Evolutionary conservation across 2,113 vertebrate species (phyloP), one percentile per base, ranked within the genome.

Genomic region (Oreochromis aureus): DNA sequence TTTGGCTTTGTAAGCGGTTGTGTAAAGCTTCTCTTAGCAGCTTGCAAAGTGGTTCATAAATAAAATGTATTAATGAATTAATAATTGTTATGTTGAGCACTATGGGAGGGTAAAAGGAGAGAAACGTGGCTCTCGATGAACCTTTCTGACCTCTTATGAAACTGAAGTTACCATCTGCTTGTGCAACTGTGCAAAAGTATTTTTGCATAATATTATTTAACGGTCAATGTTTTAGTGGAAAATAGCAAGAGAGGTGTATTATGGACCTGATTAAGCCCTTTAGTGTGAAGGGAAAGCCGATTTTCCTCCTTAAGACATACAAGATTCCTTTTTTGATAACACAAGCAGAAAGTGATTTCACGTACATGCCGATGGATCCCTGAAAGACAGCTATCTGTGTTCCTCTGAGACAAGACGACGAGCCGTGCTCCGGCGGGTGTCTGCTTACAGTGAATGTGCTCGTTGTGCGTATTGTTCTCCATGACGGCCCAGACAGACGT

Each of bases 401-500:
- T 30, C 61, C 59, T 86, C 66, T 76, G 86, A 78, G 66, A 87
- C 85, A 22, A 81, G 76, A 87, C 27, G 73, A 80, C 36, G 27
- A 58, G 78, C 73, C 16, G 78, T 69, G 58, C 81, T 36, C 41
- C 4, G 58, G 80, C 13, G 81, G 39, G 36, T 39, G 86, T 89
- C 87, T 83, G 1, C 32, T 30, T 86, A 24, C 84, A 81, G 80
- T 93, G 85, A 94, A 92, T 89, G 91, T 92, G 53, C 78, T 79
- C 46, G 53, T 92, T 96, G 94, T 95, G 93, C 73, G 71, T 9
- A 88, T 91, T 91, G 94, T 94, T 92, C 85, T 89, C 89, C 66
- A 89, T n/a, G 86, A 51, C 61, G 79, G 46, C 22, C 86, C 88
- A 93, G 92, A 91, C 94, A 92, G 89, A 82, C 48, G 44, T 19